These are phyloP conservation scores for Alectoris magna DNA, from an alignment of 2,797 vertebrate species.

Conservation along the genomic window DNA sequence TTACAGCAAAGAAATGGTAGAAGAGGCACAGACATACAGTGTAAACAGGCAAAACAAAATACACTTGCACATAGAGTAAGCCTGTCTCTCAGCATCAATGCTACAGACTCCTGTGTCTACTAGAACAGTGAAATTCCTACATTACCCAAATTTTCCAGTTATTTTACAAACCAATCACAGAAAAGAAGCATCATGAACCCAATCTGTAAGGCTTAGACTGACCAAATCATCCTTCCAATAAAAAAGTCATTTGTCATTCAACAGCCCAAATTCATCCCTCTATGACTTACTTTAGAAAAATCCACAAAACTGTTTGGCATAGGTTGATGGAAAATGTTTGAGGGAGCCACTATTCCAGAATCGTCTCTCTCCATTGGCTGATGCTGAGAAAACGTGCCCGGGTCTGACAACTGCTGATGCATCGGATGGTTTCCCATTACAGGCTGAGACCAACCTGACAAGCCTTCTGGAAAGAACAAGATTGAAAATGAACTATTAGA, in stretches of 20 bases:
- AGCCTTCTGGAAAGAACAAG: slow-evolving; percentile 86
- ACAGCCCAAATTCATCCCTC: neutral
- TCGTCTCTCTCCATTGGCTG: slow-evolving; percentile 99
- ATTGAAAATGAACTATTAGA: neutral
- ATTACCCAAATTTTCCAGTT: neutral
- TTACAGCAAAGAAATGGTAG: neutral
- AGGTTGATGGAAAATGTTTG: slow-evolving; percentile 97
- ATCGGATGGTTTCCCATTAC: slow-evolving; percentile 94
- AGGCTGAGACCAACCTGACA: slow-evolving; percentile 98
- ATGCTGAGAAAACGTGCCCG: slow-evolving; percentile 96
- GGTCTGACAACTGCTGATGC: slow-evolving; percentile 94
- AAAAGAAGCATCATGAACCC: neutral
- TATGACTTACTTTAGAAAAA: slow-evolving; percentile 92
- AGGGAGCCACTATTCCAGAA: slow-evolving; percentile 96
- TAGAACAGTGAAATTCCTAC: neutral
- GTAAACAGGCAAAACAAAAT: neutral
- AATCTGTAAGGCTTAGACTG: neutral
- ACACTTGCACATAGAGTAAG: too few species aligned
- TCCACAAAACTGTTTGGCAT: slow-evolving; percentile 97
- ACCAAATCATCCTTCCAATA: neutral
- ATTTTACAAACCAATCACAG: neutral
- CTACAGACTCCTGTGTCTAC: neutral
- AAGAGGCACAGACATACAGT: neutral
- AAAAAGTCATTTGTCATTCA: neutral
- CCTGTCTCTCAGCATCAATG: too few species aligned